Base-by-base conservation (phyloP, 2,888 invertebrate genomes). In the Orchestes rusci region DNA sequence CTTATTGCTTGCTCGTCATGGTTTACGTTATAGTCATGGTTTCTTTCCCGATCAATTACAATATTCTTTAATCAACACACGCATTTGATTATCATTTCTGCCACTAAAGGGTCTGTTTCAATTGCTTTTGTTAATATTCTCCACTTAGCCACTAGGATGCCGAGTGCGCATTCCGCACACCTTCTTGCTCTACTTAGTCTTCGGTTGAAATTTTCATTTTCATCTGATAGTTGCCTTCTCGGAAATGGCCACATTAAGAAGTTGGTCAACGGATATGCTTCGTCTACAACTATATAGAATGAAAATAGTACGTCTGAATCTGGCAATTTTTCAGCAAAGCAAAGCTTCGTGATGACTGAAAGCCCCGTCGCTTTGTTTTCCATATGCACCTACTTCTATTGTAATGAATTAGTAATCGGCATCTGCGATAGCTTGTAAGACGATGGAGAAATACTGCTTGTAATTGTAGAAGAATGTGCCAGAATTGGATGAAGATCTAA, bases 151-250 rank as follows among this genome's bases (percentile, higher is more conserved):
- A 16, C 7, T 4, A 51, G 16, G 13, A 51, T 52, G 2, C 48
- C 50, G 44, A 53, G 52, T 10, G 50, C 45, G 46, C 54, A 54
- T 52, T 54, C 53, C 83, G 61, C 62, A 5, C 38, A 40, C 18
- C 48, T 27, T 44, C 54, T 43, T 3, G 53, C 52, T 15, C 55
- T 34, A 13, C 50, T 50, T 36, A 53, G 33, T 12, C 55, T 30
- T 28, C 39, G 32, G 52, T 54, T 52, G 44, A 51, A 53, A 17
- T 30, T 31, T 50, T 48, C 45, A 33, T 36, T 19, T n/a, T 54
- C 45, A 12, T 5, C 4, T n/a, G 16, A 32, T 20, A 43, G 16
- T 7, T 50, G 13, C 20, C 42, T 32, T 38, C 39, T 45, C 20
- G 45, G 27, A 45, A 49, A 56, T 8, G 55, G 55, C 45, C 46